Conservation (phyloP, 2,888 invertebrate genomes). For the Morpho achilles region DNA sequence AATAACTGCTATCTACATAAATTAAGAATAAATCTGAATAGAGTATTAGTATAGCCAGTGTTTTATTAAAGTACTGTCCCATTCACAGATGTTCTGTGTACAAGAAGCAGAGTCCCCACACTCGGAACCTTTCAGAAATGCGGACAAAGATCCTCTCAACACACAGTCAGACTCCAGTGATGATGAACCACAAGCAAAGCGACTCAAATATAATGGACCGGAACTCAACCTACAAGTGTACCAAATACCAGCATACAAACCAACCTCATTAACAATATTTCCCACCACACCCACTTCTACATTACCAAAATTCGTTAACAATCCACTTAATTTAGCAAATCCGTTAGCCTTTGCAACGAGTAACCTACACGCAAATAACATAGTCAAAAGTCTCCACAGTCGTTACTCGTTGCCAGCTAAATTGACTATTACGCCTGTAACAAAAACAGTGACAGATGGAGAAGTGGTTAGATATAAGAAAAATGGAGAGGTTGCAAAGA, state of each 20-base stretch:
- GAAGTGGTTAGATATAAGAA: constrained; percentile 67
- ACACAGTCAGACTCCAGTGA: constrained; percentile 57
- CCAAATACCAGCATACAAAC: constrained; percentile 64
- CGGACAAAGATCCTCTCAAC: constrained; percentile 44
- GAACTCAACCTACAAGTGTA: constrained; percentile 65
- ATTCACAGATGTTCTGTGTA: constrained; percentile 65
- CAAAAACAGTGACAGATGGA: constrained; percentile 39
- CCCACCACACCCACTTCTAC: constrained; percentile 43
- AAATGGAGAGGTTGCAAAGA: constrained; percentile 69
- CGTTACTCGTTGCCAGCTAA: constrained; percentile 60
- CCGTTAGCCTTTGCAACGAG: constrained; percentile 51
- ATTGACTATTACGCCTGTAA: constrained; percentile 58
- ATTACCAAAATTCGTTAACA: constrained; percentile 66
- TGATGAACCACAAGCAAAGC: constrained; percentile 59
- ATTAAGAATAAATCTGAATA: too few species aligned
- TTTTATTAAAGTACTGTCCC: too few species aligned
- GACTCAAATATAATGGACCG: constrained; percentile 50
- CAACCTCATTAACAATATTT: constrained; percentile 56
- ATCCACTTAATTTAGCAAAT: constrained; percentile 64
- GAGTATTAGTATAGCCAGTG: too few species aligned
- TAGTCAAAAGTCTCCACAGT: constrained; percentile 58
- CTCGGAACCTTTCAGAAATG: constrained; percentile 48
- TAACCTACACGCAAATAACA: constrained; percentile 46
- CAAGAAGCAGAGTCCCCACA: constrained; percentile 60
- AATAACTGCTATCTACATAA: too few species aligned